These are phyloP conservation scores for Tribolium freemani DNA, from an alignment of 2,888 invertebrate genomes.

Conservation along the genomic window DNA sequence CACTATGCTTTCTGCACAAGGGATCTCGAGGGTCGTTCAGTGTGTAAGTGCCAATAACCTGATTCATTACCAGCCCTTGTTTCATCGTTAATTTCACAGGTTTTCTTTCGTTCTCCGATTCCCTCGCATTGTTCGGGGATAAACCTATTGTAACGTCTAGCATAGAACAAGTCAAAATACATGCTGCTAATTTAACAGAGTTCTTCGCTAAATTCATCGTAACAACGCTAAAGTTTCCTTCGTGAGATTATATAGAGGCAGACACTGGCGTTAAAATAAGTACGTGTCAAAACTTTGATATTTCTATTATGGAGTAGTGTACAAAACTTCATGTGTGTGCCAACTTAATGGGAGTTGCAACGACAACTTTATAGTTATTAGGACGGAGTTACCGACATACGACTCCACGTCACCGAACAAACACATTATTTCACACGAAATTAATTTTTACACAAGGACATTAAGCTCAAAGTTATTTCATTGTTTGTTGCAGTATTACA, in stretches of 20 bases:
- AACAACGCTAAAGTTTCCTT: conserved; percentile 24
- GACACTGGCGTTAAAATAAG: conserved; percentile 24
- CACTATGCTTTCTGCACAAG: conserved; percentile 57
- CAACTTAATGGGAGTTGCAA: conserved; percentile 16
- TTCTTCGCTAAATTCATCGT: conserved; percentile 26
- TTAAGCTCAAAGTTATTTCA: too few species aligned
- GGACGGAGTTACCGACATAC: not conserved
- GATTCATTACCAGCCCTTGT: conserved; percentile 62
- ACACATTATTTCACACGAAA: not conserved
- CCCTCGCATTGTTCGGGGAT: conserved; percentile 11
- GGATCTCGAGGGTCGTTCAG: conserved; percentile 51
- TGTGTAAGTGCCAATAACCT: conserved; percentile 58
- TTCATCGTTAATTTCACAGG: conserved; percentile 58
- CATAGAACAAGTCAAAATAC: conserved; percentile 17
- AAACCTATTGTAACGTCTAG: conserved; percentile 12
- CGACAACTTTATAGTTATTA: conserved; percentile 8
- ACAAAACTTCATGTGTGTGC: conserved; percentile 31
- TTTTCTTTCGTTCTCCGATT: conserved; percentile 41
- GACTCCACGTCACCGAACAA: not conserved
- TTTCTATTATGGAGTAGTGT: conserved; percentile 23
- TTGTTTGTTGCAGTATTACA: too few species aligned
- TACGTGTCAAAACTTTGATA: conserved; percentile 39
- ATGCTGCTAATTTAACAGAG: conserved; percentile 1
- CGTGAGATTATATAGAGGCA: conserved; percentile 27
- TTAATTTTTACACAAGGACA: not conserved